Evolutionary conservation across 1,140 invertebrate species (phyloP), one percentile per base, ranked within the genome.

Genomic region (Ladona fulva): DNA sequence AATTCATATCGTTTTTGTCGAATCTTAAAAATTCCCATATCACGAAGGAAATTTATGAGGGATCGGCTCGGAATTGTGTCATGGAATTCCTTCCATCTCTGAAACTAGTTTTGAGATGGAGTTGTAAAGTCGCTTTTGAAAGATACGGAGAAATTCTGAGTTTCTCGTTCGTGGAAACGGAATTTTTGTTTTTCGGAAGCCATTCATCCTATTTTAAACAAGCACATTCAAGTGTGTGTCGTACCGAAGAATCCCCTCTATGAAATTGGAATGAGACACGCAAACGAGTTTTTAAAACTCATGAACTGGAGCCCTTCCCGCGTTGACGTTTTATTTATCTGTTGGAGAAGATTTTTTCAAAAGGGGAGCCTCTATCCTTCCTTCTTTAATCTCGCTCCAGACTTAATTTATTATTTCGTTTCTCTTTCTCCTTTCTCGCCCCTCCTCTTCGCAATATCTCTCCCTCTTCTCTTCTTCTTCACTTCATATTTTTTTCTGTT

Each of bases 271-370:
- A 66, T 66, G 52, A 66, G 52, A 66, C 52, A 66, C 52, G 52
- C 52, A 66, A 66, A 66, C 52, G 52, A 66, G 52, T 66, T 66
- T 66, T 66, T 66, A 66, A 66, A 66, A 66, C 52, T 66, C n/a
- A 66, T 66, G 52, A 3, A 66, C 52, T 66, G 5, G 16, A 66
- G 52, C 3, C 3, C 3, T 3, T 3, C 52, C 52, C 14, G 44
- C 19, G 44, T 52, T 52, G 44, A 52, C 52, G 3, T 66, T 19
- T 66, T 66, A 66, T 66, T 66, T 12, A 66, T 66, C 52, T 66
- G 52, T 12, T 12, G 16, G 14, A 22, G 52, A 66, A 66, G 29
- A 8, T 37, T 66, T 66, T 66, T 66, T 66, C 14, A 6, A 66
- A 66, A 66, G 52, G 12, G 52, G 14, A 6, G 52, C 16, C 52